Evolutionary conservation across 1,140 invertebrate genomes (phyloP), one percentile per base, ranked within the genome.

Genomic region (Aphis craccivora): DNA sequence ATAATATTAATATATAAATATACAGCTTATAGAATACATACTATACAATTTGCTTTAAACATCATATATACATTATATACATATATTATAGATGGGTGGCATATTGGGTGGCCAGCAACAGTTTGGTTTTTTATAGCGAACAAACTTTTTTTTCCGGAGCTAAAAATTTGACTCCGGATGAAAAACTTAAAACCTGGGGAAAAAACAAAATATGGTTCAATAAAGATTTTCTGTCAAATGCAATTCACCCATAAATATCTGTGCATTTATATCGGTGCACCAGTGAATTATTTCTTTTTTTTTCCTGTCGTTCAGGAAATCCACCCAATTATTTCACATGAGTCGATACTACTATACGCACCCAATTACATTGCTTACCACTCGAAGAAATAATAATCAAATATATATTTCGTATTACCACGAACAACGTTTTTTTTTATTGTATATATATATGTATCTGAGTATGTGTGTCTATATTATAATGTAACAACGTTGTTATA

Each of bases 191-290:
- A 53, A 55, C 11, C n/a, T 8, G 11, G 60, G 20, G 18, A 48
- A 87, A 25, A 40, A 90, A 86, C n/a, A 22, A 14, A 76, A 76
- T 76, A 93, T 37, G 48, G 76, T 53, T 43, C 48, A 25, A 93
- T 93, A 93, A 93, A 86, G 91, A 93, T 93, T 93, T 93, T 93
- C 91, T 93, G 91, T 93, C 91, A 86, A 40, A 93, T 86, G 81
- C 91, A 93, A 86, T 93, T 53, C 48, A 1, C n/a, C 25, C 45
- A 93, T 93, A 86, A 93, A 93, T 84, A 84, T 51, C 20, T 40
- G 35, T 55, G 48, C 20, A 51, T 55, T 67, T 30, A n/a, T 48
- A 37, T 81, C 43, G 23, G 67, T 92, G 90, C 55, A 22, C 1
- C 37, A 9, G 89, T 30, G 55, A 67, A 45, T 90, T 90, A 60